phyloP scores from a whole-genome alignment of 2,888 invertebrate genomes.

The Aleiodes alternator region DNA sequence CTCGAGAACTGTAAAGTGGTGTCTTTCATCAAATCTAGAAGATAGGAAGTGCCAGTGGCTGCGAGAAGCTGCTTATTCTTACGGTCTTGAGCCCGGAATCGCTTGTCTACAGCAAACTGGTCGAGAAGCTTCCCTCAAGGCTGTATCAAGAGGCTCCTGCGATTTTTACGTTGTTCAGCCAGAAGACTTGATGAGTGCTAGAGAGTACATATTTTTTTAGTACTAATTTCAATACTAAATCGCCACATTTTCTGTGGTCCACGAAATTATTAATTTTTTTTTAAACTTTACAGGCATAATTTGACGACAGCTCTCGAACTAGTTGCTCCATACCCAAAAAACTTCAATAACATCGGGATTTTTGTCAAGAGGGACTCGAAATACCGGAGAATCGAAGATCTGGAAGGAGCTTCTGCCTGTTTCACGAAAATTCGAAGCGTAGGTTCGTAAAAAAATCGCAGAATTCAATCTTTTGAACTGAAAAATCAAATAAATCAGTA shows the following conservation, averaged over 20 bases:
- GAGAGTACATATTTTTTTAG: conserved; percentile 76
- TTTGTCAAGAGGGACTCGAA: conserved; percentile 80
- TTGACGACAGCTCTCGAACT: conserved; percentile 81
- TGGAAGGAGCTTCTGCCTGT: conserved; percentile 85
- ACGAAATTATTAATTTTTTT: not conserved
- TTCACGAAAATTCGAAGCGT: conserved; percentile 88
- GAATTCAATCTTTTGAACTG: not conserved
- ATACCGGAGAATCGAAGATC: conserved; percentile 80
- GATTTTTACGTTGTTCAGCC: conserved; percentile 86
- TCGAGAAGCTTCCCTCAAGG: conserved; percentile 82
- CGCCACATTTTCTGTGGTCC: not conserved
- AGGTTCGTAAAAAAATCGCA: conserved; percentile 78
- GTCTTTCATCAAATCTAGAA: conserved; percentile 83
- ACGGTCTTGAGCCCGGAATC: conserved; percentile 87
- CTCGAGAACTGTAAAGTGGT: conserved; percentile 74
- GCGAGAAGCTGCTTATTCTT: conserved; percentile 84
- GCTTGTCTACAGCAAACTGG: conserved; percentile 83
- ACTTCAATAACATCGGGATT: conserved; percentile 79
- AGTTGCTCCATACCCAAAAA: conserved; percentile 70
- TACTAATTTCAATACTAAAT: conserved; percentile 38
- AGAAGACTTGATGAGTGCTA: conserved; percentile 83
- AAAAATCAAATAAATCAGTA: conserved; percentile 52
- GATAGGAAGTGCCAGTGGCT: conserved; percentile 88
- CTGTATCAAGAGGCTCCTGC: conserved; percentile 79
- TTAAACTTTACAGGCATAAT: conserved; percentile 76